Conservation (phyloP, 2,797 vertebrate genomes). For the Holocentrus rufus region DNA sequence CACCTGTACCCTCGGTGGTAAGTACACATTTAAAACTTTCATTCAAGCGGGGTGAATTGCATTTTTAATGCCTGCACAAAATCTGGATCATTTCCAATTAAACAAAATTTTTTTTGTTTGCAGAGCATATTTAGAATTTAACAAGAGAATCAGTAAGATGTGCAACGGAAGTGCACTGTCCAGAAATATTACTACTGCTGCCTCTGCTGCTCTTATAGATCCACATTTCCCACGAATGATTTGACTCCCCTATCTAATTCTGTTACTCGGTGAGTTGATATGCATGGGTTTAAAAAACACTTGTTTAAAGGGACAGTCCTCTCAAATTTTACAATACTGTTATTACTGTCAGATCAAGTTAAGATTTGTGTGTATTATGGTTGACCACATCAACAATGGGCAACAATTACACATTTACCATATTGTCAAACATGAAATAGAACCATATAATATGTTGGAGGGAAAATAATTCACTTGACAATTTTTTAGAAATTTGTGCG, state of each 20-base stretch:
- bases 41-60: constrained; percentile 81
- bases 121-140: constrained; percentile 55
- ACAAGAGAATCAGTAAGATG: constrained; percentile 50
- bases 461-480: constrained; percentile 15
- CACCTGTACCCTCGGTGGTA: constrained; percentile 82
- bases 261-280: constrained; percentile 77
- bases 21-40: constrained; percentile 86
- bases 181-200: constrained; percentile 75
- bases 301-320: constrained; percentile 76
- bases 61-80: constrained; percentile 67
- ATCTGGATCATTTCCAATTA: constrained; percentile 64
- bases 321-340: constrained; percentile 67
- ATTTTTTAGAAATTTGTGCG: constrained; percentile 52
- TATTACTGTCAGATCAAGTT: constrained; percentile 35
- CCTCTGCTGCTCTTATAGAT: constrained; percentile 83
- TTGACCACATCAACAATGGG: constrained; percentile 27
- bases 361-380: constrained; percentile 39
- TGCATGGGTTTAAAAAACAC: constrained; percentile 76
- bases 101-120: constrained; percentile 45
- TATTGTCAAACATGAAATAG: constrained; percentile 27
- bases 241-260: constrained; percentile 77
- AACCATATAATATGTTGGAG: constrained; percentile 18
- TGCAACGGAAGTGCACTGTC: constrained; percentile 78
- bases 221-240: constrained; percentile 74
- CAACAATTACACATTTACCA: constrained; percentile 20